Percentiles rank a stretch among this genome's conserved stretches.
Evolutionary conservation across 2,797 vertebrate species (phyloP).

Genomic region (Xyrichtys novacula): DNA sequence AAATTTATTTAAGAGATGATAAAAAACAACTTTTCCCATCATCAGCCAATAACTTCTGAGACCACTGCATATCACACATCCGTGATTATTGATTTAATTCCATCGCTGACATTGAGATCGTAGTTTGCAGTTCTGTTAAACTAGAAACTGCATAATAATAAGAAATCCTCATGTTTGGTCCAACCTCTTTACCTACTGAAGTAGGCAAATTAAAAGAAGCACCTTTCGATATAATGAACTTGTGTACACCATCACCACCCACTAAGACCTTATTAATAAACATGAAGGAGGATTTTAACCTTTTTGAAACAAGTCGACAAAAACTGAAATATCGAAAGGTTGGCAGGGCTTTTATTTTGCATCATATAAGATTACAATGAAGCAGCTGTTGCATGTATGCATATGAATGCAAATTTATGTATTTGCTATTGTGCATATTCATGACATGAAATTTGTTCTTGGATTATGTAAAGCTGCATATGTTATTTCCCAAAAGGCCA

Average conservation of each 20-base stretch:
- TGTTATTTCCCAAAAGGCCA: slow-evolving; percentile 7
- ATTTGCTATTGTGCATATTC: not conserved
- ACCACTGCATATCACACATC: too few species aligned
- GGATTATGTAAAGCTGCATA: not conserved
- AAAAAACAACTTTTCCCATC: too few species aligned
- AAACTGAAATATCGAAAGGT: not conserved
- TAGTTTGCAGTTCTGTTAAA: not conserved
- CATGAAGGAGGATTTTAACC: not conserved
- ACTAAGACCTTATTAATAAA: not conserved
- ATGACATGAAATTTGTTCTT: not conserved
- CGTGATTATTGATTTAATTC: too few species aligned
- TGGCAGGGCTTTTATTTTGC: not conserved
- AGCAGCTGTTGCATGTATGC: not conserved
- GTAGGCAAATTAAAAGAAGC: not conserved
- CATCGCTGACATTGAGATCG: not conserved
- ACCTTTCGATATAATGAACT: not conserved
- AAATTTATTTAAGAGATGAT: too few species aligned
- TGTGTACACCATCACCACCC: not conserved
- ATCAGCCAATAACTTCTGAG: too few species aligned
- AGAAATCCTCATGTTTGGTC: not conserved
- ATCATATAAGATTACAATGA: not conserved
- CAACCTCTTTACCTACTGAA: not conserved
- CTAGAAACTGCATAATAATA: not conserved
- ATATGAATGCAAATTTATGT: not conserved
- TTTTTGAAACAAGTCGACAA: not conserved